Evolutionary conservation across 2,888 invertebrate species (phyloP), one percentile per base, ranked within the genome.

Genomic region (Cataglyphis cursor): DNA sequence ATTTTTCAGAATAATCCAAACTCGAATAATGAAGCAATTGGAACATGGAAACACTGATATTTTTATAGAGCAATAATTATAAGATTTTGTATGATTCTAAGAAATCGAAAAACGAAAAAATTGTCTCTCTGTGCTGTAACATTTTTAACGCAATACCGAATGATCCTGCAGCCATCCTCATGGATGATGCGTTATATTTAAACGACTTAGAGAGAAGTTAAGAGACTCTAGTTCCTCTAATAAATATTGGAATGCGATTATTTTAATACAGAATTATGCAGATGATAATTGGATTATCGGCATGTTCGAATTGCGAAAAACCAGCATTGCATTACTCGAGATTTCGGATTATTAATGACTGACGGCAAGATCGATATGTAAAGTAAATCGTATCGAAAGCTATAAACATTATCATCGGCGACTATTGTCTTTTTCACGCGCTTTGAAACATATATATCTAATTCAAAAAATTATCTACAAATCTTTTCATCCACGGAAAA

Each of bases 61-160:
- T 80, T 80, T 80, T 80, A 80, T 80, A 80, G 73, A 80, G 59
- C 78, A 80, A 80, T 80, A 80, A 70, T 44, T 41, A n/a, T 48
- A 72, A 72, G 72, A 59, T 70, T 78, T 44, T 57, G 28, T 48
- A 72, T 48, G 72, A 72, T 70, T 78, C 31, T 70, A 70, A 59
- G 59, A 24, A 72, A 80, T 78, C 44, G 44, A 57, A 62, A 31
- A 24, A 38, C 18, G 15, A 57, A 57, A 41, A 28, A 57, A 31
- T 21, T 57, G 31, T 44, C n/a, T 48, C 59, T 59, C 24, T 59
- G 68, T 57, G 28, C 68, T 78, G 35, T 76, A 76, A 80, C 28
- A 31, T 31, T 44, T 59, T 44, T 54, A 28, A 59, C 59, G 59
- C 38, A 59, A 44, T 8, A 48, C 24, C 44, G 41, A 24, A 59